Evolutionary conservation across 2,113 vertebrate genomes (phyloP), one percentile per base, ranked within the genome.

Genomic region (Phycodurus eques): DNA sequence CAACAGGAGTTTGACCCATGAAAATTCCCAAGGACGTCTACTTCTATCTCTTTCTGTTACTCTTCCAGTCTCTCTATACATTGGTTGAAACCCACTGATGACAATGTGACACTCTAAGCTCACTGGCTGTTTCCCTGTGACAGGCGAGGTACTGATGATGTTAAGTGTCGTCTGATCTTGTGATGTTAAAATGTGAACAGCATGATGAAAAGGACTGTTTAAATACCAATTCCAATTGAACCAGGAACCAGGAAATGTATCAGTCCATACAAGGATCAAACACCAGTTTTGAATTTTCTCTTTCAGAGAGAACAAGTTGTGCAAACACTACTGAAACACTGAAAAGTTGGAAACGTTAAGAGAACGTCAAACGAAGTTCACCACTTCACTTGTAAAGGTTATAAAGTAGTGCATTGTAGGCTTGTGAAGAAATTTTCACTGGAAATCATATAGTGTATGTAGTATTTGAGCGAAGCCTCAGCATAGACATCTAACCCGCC

Each of bases 401-500:
- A 57, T 56, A 56, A 20, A 56, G 20, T 10, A 56, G 20, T 56
- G 20, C 53, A 22, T 56, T 56, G 53, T 56, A n/a, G 53, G 20
- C 8, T 56, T 6, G 1, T n/a, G 7, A 8, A n/a, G n/a, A 56
- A 22, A 56, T 56, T 2, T 39, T 46, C 44, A 46, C 12, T 3
- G 12, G 20, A 22, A 22, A 56, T 56, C 20, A 10, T 8, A 22
- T 46, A 46, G 9, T 56, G 53, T 56, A 2, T 20, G 8, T 13
- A 42, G 42, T 20, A 53, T 42, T 39, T 71, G 44, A 70, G 59
- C 73, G 67, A 53, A 65, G 53, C 35, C 49, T 67, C 54, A 39
- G 67, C 67, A 80, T 59, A 80, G 59, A 79, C 69, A 49, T 60
- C 27, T 27, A 27, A 74, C 47, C 42, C 54, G 67, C 67, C 74